Evolutionary conservation across 2,113 vertebrate species (phyloP), one percentile per base, ranked within the genome.

Genomic region (Albula goreensis): DNA sequence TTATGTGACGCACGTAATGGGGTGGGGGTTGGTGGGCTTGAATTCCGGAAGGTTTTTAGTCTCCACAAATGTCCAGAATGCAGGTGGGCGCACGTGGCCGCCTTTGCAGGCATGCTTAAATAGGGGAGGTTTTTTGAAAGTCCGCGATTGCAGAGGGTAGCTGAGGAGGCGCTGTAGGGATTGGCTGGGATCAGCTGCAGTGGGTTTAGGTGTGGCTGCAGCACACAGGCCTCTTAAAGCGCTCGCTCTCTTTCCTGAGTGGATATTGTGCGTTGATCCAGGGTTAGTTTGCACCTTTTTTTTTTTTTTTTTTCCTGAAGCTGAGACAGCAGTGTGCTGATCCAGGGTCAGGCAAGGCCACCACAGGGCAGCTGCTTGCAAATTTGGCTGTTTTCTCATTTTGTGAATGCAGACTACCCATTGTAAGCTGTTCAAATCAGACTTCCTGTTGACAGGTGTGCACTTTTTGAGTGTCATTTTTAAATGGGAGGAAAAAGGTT

Each of bases 131-230:
- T 63, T 63, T 22, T 19, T 4, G 17, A 22, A 63, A 19, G 3
- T 19, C 17, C 3, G 9, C 17, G 17, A 22, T 6, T 15, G 60
- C 60, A 13, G 60, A 19, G 8, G 22, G 66, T 22, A 74, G 66
- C 66, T 31, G 66, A 19, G 66, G n/a, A n/a, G n/a, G 17, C 22
- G 66, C n/a, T 9, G 66, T n/a, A 25, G n/a, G 66, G 70, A 74
- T n/a, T 31, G 70, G 22, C 70, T 74, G 70, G 70, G 70, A 74
- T 25, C 70, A 74, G 70, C 70, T 74, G 70, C 60, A 66, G 60
- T 66, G 60, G 60, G 60, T 4, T 66, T 19, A 66, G 60, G 60
- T 66, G 60, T 22, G 60, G 60, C 60, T 19, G 60, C 60, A 22
- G 60, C 60, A 12, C 60, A 7, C 22, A 19, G 2, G 60, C 60